Conservation (phyloP, 1,140 invertebrate genomes). For the Zaprionus ornatus region DNA sequence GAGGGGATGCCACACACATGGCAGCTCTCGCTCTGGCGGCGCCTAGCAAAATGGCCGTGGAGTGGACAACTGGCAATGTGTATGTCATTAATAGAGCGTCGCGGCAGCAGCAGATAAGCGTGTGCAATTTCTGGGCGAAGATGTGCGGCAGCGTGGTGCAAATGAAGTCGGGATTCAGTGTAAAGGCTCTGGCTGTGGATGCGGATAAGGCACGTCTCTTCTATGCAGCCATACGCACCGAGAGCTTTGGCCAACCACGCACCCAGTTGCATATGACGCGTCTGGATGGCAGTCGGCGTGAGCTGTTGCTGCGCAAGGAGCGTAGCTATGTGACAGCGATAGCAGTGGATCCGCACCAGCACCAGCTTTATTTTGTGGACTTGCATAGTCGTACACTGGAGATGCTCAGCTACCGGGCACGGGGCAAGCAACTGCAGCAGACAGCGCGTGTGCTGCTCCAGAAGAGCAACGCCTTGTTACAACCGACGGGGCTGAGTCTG, state of each 20-base stretch:
- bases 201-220: conserved; percentile 85
- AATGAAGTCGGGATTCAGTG: conserved; percentile 80
- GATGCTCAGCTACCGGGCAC: conserved; percentile 85
- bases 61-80: conserved; percentile 90
- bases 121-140: conserved; percentile 85
- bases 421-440: conserved; percentile 84
- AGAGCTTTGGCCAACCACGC: conserved; percentile 80
- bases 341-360: conserved; percentile 87
- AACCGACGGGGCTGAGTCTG: conserved; percentile 84
- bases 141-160: conserved; percentile 86
- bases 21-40: conserved; percentile 85
- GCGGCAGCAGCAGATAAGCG: conserved; percentile 83
- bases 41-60: conserved; percentile 89
- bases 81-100: conserved; percentile 89
- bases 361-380: conserved; percentile 89
- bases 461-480: conserved; percentile 84
- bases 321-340: conserved; percentile 87
- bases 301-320: conserved; percentile 76
- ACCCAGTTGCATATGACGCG: conserved; percentile 86
- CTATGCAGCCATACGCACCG: conserved; percentile 84
- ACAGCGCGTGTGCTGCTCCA: conserved; percentile 84
- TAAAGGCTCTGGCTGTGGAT: conserved; percentile 85
- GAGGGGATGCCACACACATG: conserved; percentile 22
- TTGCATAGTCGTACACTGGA: conserved; percentile 86
- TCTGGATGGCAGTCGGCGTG: conserved; percentile 87